Evolutionary conservation across 2,888 invertebrate species (phyloP).

Genomic region (Meiosimyza platycephala): DNA sequence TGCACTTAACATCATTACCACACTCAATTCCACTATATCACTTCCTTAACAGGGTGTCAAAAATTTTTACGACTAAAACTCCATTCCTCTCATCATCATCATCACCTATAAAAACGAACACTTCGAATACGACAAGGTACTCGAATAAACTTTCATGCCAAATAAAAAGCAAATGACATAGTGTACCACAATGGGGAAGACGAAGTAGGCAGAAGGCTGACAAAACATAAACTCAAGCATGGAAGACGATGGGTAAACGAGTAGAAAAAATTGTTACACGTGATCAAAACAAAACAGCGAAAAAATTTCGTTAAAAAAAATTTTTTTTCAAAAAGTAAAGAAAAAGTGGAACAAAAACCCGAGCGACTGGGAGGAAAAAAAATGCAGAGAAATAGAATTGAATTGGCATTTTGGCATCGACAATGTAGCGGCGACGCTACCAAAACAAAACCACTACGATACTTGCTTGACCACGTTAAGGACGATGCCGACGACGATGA

Average conservation of each 20-base stretch:
- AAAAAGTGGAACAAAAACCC: constrained; percentile 19
- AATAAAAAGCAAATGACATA: constrained; percentile 10
- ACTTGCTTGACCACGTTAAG: constrained; percentile 30
- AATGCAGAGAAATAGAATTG: not conserved
- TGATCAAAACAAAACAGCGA: constrained; percentile 31
- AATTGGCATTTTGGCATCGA: constrained; percentile 25
- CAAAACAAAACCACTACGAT: constrained; percentile 49
- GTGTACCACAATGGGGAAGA: not conserved
- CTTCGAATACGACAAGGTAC: not conserved
- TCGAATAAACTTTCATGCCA: not conserved
- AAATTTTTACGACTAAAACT: constrained; percentile 6
- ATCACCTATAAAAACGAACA: not conserved
- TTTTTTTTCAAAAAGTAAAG: constrained; percentile 6
- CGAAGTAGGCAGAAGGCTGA: not conserved
- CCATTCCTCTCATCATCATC: not conserved
- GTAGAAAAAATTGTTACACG: constrained; percentile 31
- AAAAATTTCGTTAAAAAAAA: not conserved
- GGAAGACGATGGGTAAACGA: not conserved
- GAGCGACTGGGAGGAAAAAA: constrained; percentile 1
- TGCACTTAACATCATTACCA: not conserved
- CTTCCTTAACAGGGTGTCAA: constrained; percentile 14
- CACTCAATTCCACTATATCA: not conserved
- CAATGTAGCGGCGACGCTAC: not conserved
- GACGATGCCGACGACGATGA: not conserved
- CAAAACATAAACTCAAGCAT: not conserved